Evolutionary conservation across 2,797 vertebrate genomes (phyloP).

Genomic region (Xiphorhynchus erythropygius): DNA sequence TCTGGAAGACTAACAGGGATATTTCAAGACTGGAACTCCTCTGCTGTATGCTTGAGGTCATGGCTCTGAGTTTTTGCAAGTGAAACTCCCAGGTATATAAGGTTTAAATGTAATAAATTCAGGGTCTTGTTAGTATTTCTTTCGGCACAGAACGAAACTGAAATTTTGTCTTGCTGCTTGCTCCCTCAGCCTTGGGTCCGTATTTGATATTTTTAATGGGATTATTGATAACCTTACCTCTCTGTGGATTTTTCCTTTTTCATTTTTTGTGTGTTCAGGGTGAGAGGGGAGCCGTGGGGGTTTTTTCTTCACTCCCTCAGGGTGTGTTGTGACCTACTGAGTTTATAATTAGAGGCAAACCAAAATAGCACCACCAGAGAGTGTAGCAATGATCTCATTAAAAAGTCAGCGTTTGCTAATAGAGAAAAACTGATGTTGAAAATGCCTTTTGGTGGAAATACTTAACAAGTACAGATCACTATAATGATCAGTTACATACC

Average conservation of each 20-base stretch:
- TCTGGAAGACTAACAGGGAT: not conserved
- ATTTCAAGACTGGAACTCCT: not conserved
- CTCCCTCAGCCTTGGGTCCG: not conserved
- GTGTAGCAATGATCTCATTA: not conserved
- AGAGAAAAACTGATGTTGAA: not conserved
- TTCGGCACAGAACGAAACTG: not conserved
- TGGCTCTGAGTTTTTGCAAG: fast-evolving
- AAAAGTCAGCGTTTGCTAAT: not conserved
- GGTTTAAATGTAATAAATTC: not conserved
- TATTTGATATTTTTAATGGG: not conserved
- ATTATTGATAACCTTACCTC: not conserved
- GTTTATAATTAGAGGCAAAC: not conserved
- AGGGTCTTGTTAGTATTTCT: not conserved
- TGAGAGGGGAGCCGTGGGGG: too few species aligned
- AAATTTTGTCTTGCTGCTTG: not conserved
- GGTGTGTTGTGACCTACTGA: not conserved
- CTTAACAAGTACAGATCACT: not conserved
- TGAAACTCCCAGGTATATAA: not conserved
- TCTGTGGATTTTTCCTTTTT: not conserved
- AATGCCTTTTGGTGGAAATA: not conserved
- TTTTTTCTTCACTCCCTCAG: not conserved
- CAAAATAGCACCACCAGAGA: not conserved
- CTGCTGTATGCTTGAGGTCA: not conserved
- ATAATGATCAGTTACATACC: not conserved
- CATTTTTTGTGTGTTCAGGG: not conserved